Evolutionary conservation across 2,888 invertebrate genomes (phyloP), one percentile per base, ranked within the genome.

Genomic region (Lordiphosa andalusiaca): DNA sequence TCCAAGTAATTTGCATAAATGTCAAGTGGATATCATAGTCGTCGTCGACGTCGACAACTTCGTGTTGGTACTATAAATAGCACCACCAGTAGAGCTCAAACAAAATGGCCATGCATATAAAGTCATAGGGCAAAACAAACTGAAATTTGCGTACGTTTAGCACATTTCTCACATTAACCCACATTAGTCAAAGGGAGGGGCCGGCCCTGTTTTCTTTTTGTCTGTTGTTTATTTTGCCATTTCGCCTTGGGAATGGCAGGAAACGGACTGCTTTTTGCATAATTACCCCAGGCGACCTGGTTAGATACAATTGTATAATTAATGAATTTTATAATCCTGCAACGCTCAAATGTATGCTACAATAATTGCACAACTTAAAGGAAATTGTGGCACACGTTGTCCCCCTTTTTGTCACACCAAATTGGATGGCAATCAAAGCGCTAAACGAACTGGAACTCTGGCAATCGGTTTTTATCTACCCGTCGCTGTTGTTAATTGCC

Each of bases 151-250:
- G 67, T 77, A 65, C 65, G 69, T 57, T 77, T 77, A 77, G 82
- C 82, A 78, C 81, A 73, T 77, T 76, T 81, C 60, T 53, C 82
- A 74, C 76, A 76, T 76, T 76, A 76, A 69, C 76, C 76, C 78
- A 76, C 67, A 71, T 73, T 49, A 62, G 69, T 42, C 13, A 25
- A 37, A 42, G 30, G 49, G 40, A 52, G 40, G 37, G 25, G 51
- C 19, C 49, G 25, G 51, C 19, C 49, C 57, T 33, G 48, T 65
- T 65, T 58, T 49, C 46, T 53, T 48, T 54, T 39, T 71, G 47
- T 65, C 62, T 71, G 60, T 71, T 67, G 60, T 55, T 60, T 57
- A 30, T 39, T 68, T 58, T 55, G 57, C 55, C 70, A 66, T 69
- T 73, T 78, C 68, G 58, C 63, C 59, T 55, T 68, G 48, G 53